These are phyloP conservation scores for Corythornis madagascariensis DNA, from an alignment of 2,113 vertebrate genomes.

Conservation along the genomic window DNA sequence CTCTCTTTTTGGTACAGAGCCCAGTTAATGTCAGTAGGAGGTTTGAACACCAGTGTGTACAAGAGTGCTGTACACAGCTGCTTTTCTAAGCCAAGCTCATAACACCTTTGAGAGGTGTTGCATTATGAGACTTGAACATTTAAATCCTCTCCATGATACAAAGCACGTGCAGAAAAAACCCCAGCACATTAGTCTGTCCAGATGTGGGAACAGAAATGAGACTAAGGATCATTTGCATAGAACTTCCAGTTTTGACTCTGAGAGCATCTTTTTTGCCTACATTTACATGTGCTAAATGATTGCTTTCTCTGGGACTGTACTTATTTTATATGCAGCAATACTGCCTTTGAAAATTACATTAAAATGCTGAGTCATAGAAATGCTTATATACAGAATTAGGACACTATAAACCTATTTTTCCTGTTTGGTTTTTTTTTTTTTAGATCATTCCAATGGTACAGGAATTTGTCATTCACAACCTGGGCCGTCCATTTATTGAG, in stretches of 20 bases:
- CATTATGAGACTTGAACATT: neutral
- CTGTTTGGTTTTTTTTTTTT: neutral
- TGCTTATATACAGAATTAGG: neutral
- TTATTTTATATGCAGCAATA: neutral
- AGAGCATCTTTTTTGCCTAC: neutral
- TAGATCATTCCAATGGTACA: constrained; percentile 87
- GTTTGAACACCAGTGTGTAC: neutral
- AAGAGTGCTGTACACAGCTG: neutral
- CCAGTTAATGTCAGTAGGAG: neutral
- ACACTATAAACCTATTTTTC: neutral
- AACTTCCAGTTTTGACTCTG: neutral
- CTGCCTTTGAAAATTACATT: neutral
- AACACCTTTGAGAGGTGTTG: neutral
- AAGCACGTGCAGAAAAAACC: neutral
- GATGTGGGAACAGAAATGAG: neutral
- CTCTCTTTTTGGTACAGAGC: neutral
- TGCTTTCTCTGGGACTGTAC: neutral
- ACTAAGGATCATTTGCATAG: neutral
- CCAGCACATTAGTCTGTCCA: neutral
- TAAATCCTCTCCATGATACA: neutral
- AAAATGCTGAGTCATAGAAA: neutral
- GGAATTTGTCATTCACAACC: constrained; percentile 79
- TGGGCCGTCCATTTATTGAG: constrained; percentile 85
- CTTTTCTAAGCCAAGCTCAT: neutral
- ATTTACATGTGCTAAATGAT: neutral